Base-by-base conservation (phyloP, 2,888 invertebrate species). In the Matsumyia berberina region DNA sequence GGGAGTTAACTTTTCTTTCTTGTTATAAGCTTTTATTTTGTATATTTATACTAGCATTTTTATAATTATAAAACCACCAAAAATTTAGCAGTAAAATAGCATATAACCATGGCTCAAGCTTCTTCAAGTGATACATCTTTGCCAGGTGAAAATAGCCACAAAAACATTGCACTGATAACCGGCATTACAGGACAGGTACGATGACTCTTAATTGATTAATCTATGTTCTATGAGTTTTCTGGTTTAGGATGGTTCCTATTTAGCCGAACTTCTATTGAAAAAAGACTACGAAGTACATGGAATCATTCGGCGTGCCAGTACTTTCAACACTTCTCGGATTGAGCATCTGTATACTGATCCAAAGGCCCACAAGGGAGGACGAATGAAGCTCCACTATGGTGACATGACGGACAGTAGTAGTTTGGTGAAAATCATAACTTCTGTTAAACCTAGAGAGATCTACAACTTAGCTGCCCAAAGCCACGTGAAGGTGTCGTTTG, bases 391-490 rank as follows among this genome's bases (percentile, higher is more conserved):
- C 6, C 99, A 99, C 91, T 99, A 99, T 91, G 99, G 99, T 11
- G 99, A 99, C 90, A 95, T 99, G 94, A 99, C 99, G 0, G 99
- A 99, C 92, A 98, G 98, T 58, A 97, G 98, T 86, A 98, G 98
- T 91, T 93, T 98, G 80, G 96, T 97, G 24, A 97, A 97, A 92
- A 95, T 98, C 35, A 96, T 98, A 69, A 92, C 92, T 17, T 89
- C 88, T 86, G 92, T 92, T 8, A 90, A 92, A 88, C 99, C 99
- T 0, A 95, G 95, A 39, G 99, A 99, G 93, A 97, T 99, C 87
- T 99, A 99, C 91, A 99, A 99, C 93, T 93, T 99, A 86, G 99
- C 98, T 0, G 99, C 99, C 0, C 99, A 99, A 91, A 99, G 99
- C 87, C 99, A 99, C 92, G 99, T 99, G 1, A 99, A 99, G 93